Evolutionary conservation across 1,140 invertebrate genomes (phyloP).

Genomic region (Cephus cinctus): DNA sequence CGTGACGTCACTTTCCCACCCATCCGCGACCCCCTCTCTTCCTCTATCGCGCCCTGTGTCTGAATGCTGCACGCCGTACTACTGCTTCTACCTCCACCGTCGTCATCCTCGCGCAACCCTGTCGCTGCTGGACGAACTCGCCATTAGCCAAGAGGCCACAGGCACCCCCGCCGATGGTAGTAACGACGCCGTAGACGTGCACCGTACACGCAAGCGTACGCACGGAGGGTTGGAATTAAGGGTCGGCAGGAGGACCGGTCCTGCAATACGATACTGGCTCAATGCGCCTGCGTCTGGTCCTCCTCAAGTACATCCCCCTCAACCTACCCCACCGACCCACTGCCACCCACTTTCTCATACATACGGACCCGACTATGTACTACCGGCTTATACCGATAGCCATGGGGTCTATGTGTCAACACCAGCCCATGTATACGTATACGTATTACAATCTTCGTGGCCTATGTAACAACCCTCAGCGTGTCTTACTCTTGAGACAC

Average conservation of each 20-base stretch:
- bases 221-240: conserved; percentile 20
- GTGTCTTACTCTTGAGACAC: conserved; percentile 4
- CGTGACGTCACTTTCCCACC: conserved; percentile 43
- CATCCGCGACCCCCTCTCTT: conserved; percentile 1
- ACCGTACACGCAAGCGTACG: conserved; percentile 43
- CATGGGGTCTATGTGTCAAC: too few species aligned
- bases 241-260: conserved; percentile 12
- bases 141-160: too few species aligned
- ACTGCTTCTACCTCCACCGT: conserved; percentile 12
- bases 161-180: conserved; percentile 27
- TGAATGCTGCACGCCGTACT: conserved; percentile 11
- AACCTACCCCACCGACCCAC: conserved; percentile 17
- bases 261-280: conserved; percentile 22
- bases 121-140: conserved; percentile 2
- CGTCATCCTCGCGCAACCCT: conserved; percentile 12
- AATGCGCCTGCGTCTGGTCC: conserved; percentile 32
- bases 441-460: too few species aligned
- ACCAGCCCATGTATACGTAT: conserved; percentile 1
- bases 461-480: too few species aligned
- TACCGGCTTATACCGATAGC: too few species aligned
- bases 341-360: too few species aligned
- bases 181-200: conserved; percentile 32
- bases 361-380: too few species aligned
- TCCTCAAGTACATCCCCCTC: conserved; percentile 21
- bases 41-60: conserved; percentile 2